A percentile compares a stretch with the other conserved stretches of the same genome.
Evolutionary conservation across 2,888 invertebrate species (phyloP).

Genomic region (Osmoderma eremita): DNA sequence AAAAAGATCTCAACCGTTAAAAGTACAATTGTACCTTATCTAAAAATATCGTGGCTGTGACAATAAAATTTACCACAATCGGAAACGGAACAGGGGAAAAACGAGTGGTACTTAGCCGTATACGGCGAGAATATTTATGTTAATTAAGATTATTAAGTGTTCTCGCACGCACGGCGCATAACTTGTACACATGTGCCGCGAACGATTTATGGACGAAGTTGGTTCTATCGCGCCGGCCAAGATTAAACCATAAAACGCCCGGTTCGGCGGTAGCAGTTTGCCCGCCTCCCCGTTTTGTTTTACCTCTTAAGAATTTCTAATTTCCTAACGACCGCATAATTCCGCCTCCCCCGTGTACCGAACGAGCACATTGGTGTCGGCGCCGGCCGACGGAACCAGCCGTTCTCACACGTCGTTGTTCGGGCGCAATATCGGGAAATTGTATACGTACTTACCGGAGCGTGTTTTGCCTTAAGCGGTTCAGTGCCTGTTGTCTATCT

Average conservation of each 20-base stretch:
- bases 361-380: too few species aligned
- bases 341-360: neutral
- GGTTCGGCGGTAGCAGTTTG: slow-evolving; percentile 44
- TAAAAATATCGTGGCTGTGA: too few species aligned
- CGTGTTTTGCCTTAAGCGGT: too few species aligned
- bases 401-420: too few species aligned
- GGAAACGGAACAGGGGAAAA: too few species aligned
- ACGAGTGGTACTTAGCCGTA: neutral
- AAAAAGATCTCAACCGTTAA: too few species aligned
- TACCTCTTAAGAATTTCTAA: slow-evolving; percentile 50
- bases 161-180: slow-evolving; percentile 39
- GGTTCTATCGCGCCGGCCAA: slow-evolving; percentile 48
- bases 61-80: too few species aligned
- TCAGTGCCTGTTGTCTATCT: too few species aligned
- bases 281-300: slow-evolving; percentile 48
- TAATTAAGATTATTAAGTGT: slow-evolving; percentile 38
- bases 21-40: too few species aligned
- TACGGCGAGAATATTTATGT: slow-evolving; percentile 32
- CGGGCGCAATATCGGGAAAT: too few species aligned
- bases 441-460: too few species aligned
- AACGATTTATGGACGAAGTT: slow-evolving; percentile 54
- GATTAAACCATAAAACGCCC: slow-evolving; percentile 51
- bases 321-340: slow-evolving; percentile 48
- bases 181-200: slow-evolving; percentile 49
- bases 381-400: too few species aligned